Evolutionary conservation across 2,113 vertebrate species (phyloP).

Genomic region (Paramisgurnus dabryanus): DNA sequence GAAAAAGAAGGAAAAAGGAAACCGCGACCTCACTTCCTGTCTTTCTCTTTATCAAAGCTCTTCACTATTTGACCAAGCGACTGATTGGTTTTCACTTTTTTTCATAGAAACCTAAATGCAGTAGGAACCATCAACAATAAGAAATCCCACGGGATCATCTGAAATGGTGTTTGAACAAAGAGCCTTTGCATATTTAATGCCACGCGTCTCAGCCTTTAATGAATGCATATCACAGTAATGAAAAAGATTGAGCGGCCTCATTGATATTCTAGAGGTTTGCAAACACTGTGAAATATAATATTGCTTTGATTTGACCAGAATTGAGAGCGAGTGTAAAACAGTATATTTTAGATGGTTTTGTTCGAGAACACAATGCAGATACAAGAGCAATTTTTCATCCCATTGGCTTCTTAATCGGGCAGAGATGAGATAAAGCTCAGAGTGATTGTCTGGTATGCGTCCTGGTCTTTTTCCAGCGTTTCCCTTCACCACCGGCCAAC

Average conservation of each 20-base stretch:
- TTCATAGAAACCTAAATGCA: conserved; percentile 26
- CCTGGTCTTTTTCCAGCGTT: neutral
- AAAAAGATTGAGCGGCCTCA: conserved; percentile 5
- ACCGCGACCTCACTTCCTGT: conserved; percentile 71
- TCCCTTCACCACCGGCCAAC: neutral
- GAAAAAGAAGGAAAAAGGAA: conserved; percentile 53
- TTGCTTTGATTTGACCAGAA: conserved; percentile 31
- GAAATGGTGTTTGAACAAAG: conserved; percentile 22
- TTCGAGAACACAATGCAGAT: conserved; percentile 6
- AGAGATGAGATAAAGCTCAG: conserved; percentile 61
- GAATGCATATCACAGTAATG: conserved; percentile 1
- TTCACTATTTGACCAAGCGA: conserved; percentile 7
- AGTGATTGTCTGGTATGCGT: conserved; percentile 39
- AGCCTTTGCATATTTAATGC: conserved; percentile 17
- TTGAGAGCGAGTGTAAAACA: conserved; percentile 20
- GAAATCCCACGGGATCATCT: conserved; percentile 14
- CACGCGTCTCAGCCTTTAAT: neutral
- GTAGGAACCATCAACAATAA: conserved; percentile 2
- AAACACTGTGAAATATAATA: conserved; percentile 4
- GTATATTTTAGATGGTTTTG: conserved; percentile 16
- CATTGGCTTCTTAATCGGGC: conserved; percentile 66
- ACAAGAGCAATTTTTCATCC: conserved; percentile 63
- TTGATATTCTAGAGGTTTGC: conserved; percentile 32
- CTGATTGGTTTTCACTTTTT: conserved; percentile 10
- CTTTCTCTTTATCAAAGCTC: conserved; percentile 58